Conservation (phyloP, 1,140 invertebrate species). For the Megathymus violae region DNA sequence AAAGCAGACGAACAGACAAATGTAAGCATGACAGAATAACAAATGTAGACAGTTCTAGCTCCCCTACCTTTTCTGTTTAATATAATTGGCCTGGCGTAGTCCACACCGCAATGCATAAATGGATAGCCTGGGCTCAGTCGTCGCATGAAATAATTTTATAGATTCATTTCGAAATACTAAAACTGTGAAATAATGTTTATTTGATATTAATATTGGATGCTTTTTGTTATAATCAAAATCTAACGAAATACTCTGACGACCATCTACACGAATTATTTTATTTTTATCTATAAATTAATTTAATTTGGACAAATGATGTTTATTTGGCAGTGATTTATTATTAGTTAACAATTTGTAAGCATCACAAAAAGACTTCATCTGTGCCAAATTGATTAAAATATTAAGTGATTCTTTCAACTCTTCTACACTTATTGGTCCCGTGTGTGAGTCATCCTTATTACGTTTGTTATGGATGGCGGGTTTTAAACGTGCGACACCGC, state of each 20-base stretch:
- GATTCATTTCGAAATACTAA: slow-evolving; percentile 14
- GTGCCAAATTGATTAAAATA: slow-evolving; percentile 5
- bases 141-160: slow-evolving; percentile 4
- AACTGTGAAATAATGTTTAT: slow-evolving; percentile 16
- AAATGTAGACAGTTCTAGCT: too few relatives aligned
- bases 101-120: slow-evolving; percentile 20
- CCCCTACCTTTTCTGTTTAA: too few relatives aligned
- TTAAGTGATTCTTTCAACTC: slow-evolving; percentile 16
- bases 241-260: neutral
- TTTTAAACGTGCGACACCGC: slow-evolving; percentile 10
- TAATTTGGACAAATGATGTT: slow-evolving; percentile 5
- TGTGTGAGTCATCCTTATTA: slow-evolving; percentile 7
- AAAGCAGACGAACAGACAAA: too few relatives aligned
- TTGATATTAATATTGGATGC: slow-evolving; percentile 20
- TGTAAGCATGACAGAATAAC: too few relatives aligned
- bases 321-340: neutral
- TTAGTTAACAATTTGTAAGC: slow-evolving; percentile 5
- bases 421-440: slow-evolving; percentile 3
- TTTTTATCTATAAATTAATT: slow-evolving; percentile 19
- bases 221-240: slow-evolving; percentile 9
- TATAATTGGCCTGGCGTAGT: slow-evolving; percentile 16
- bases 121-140: slow-evolving; percentile 20
- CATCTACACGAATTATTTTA: slow-evolving; percentile 11
- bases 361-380: slow-evolving; percentile 7
- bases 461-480: slow-evolving; percentile 9